Evolutionary conservation across 1,140 invertebrate species (phyloP), one percentile per base, ranked within the genome.

Genomic region (Drosophila suzukii): DNA sequence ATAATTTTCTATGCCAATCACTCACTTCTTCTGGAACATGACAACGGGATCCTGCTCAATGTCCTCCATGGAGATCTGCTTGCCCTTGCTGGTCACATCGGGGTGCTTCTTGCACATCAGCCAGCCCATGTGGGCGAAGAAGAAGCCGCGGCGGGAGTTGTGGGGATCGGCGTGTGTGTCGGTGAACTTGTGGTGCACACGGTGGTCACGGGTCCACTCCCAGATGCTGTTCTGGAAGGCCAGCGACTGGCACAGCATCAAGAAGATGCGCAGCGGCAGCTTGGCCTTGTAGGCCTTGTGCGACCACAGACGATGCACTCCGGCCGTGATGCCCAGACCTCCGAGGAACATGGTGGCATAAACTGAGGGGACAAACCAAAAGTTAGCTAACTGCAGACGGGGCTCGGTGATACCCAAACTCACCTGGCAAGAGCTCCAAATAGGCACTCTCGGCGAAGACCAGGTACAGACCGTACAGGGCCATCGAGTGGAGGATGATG

Each of bases 201-300:
- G 92, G 80, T 95, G 94, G 81, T 95, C 94, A 38, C 94, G 86
- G 5, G 93, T 93, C 94, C 94, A 94, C 62, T 93, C 93, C 71
- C 93, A 93, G 6, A 93, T 93, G 54, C 92, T 91, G 75, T 94
- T 94, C 92, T 94, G 93, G 75, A 93, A 94, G 38, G 92, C 92
- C 34, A 93, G 90, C 39, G 92, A 93, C 78, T 93, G 93, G 60
- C 93, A 92, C 59, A 93, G 59, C 83, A 93, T 91, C 0, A 95
- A 79, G 55, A 95, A 89, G 68, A 94, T 92, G 78, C 95, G 93
- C 39, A 97, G 91, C 0, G 96, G 96, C 59, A 94, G 91, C 83
- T 94, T 95, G 3, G 97, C 97, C 77, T 97, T 97, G 92, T 97
- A 98, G 32, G 96, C 94, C 75, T 94, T 94, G 90, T 98, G 97